These are phyloP conservation scores for Solea solea DNA, from an alignment of 2,113 vertebrate species.

Conservation along the genomic window DNA sequence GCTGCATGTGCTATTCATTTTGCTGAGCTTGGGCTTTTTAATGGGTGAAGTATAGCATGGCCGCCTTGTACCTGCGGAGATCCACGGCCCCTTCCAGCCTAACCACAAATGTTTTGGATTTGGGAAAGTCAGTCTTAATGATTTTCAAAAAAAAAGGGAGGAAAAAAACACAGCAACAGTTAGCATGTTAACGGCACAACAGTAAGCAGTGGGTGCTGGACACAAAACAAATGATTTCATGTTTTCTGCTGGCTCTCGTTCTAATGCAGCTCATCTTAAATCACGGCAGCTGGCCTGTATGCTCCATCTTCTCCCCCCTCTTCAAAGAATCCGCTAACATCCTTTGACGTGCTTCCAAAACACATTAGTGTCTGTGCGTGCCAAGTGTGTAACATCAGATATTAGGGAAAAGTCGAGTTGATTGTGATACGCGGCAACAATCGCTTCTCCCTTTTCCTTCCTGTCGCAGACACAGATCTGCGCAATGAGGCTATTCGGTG, in stretches of 20 bases:
- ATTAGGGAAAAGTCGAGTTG: conserved; percentile 39
- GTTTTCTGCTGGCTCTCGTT: conserved; percentile 21
- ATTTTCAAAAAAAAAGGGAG: conserved; percentile 5
- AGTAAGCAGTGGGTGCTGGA: conserved; percentile 10
- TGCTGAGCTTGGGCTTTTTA: conserved; percentile 70
- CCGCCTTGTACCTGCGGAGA: conserved; percentile 58
- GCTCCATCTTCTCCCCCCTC: conserved; percentile 31
- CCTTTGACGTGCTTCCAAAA: conserved; percentile 47
- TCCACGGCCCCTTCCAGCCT: conserved; percentile 37
- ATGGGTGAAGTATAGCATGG: conserved; percentile 58
- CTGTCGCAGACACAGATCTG: conserved; percentile 41
- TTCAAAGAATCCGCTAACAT: conserved; percentile 33
- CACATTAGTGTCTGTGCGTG: conserved; percentile 41
- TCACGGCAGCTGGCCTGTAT: conserved; percentile 23
- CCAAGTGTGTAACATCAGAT: conserved; percentile 31
- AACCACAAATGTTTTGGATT: conserved; percentile 59
- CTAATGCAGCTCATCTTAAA: conserved; percentile 38
- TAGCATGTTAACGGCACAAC: background rate
- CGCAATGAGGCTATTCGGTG: conserved; percentile 46
- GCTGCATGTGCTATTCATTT: conserved; percentile 76
- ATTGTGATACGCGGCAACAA: conserved; percentile 49
- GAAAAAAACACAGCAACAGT: background rate
- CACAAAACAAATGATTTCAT: conserved; percentile 24
- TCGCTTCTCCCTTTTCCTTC: conserved; percentile 59
- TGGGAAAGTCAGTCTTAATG: conserved; percentile 27